These are phyloP conservation scores for Heliangelus exortis DNA, from an alignment of 2,797 vertebrate genomes.

Conservation along the genomic window DNA sequence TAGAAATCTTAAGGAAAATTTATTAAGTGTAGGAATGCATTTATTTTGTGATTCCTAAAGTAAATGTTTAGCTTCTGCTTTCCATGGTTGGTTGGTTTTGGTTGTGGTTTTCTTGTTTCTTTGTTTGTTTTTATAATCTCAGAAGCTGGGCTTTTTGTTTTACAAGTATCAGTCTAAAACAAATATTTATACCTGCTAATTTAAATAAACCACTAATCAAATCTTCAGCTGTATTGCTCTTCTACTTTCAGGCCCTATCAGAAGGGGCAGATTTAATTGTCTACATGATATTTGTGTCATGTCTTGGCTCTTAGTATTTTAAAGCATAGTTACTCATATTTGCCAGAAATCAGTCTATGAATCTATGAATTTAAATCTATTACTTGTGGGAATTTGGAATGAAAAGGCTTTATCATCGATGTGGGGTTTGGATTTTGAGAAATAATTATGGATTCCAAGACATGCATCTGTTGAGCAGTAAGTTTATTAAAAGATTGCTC, in stretches of 20 bases:
- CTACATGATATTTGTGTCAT: neutral
- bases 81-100: neutral
- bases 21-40: neutral
- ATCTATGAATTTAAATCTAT: neutral
- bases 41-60: neutral
- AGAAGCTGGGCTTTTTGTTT: neutral
- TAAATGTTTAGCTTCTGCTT: neutral
- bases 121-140: too few relatives aligned
- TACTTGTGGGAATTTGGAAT: neutral
- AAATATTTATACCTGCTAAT: neutral
- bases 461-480: neutral
- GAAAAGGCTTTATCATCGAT: neutral
- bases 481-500: neutral
- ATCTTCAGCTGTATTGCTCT: neutral
- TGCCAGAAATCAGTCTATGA: neutral
- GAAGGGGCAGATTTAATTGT: neutral
- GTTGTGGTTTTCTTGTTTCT: neutral
- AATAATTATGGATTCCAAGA: neutral
- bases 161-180: neutral
- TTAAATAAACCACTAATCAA: neutral
- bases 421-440: neutral
- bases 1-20: too few relatives aligned
- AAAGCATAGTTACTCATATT: neutral
- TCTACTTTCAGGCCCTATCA: neutral
- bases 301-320: neutral